Evolutionary conservation across 1,140 invertebrate species (phyloP).

Genomic region (Magallana angulata): DNA sequence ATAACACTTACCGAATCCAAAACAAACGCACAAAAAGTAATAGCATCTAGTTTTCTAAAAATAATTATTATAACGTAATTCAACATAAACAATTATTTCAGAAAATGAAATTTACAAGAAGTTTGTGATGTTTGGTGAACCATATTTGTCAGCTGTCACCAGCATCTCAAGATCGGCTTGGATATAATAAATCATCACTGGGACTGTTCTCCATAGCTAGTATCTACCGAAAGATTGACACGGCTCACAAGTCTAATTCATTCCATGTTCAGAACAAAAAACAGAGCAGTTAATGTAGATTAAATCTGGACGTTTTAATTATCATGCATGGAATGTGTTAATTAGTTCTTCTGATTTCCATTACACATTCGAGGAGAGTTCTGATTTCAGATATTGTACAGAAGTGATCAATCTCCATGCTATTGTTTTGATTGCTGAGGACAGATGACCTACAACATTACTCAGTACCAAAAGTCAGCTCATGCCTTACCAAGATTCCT

Average conservation of each 20-base stretch:
- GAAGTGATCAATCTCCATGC: too few species aligned
- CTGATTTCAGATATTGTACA: too few species aligned
- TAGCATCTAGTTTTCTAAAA: too few species aligned
- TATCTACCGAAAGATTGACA: background rate
- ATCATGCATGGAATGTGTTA: slow-evolving; percentile 27
- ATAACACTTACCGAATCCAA: too few species aligned
- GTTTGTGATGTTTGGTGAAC: too few species aligned
- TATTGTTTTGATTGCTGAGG: too few species aligned
- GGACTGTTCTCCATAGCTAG: background rate
- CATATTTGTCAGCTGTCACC: background rate
- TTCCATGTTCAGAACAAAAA: background rate
- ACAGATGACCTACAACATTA: too few species aligned
- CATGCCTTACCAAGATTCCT: slow-evolving; percentile 2
- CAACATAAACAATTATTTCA: too few species aligned
- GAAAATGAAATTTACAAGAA: too few species aligned
- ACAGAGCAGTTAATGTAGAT: background rate
- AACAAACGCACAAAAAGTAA: too few species aligned
- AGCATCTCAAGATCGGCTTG: background rate
- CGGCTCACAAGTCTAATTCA: background rate
- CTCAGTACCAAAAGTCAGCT: background rate
- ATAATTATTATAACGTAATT: too few species aligned
- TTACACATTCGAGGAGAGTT: too few species aligned
- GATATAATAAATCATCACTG: background rate
- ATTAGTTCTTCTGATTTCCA: background rate
- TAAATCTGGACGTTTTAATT: background rate